Evolutionary conservation across 2,888 invertebrate species (phyloP).

Genomic region (Ypsolopha scabrella): DNA sequence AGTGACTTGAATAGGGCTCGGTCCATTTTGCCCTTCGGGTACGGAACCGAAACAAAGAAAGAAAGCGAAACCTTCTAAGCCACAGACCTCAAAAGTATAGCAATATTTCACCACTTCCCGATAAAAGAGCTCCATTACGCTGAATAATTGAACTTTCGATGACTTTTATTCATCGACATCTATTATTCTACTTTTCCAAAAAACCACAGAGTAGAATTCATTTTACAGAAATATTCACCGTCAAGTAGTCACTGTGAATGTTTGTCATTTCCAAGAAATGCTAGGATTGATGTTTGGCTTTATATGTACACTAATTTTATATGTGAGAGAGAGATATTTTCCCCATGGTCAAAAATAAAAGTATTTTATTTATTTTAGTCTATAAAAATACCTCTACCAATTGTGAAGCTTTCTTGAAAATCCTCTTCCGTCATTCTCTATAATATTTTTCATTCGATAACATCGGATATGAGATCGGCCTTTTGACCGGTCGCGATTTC

Average conservation of each 20-base stretch:
- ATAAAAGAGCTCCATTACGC: background rate
- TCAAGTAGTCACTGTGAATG: background rate
- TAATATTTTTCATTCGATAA: background rate
- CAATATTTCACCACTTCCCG: background rate
- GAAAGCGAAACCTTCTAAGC: too few relatives aligned
- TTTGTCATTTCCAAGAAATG: background rate
- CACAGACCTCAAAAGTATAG: background rate
- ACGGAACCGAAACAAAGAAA: too few relatives aligned
- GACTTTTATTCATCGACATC: background rate
- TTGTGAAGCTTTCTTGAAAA: too few relatives aligned
- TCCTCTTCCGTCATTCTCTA: background rate
- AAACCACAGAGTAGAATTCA: background rate
- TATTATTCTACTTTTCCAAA: background rate
- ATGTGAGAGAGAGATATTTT: too few relatives aligned
- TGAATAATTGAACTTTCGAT: background rate
- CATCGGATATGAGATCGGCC: slow-evolving; percentile 7
- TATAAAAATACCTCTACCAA: too few relatives aligned
- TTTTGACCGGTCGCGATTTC: slow-evolving; percentile 5
- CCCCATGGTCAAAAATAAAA: too few relatives aligned
- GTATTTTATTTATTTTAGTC: background rate
- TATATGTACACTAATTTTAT: too few relatives aligned
- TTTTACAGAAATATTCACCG: background rate
- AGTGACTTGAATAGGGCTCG: too few relatives aligned
- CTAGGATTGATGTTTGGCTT: too few relatives aligned
- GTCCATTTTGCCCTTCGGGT: too few relatives aligned